Evolutionary conservation across 2,797 vertebrate genomes (phyloP), one percentile per base, ranked within the genome.

Genomic region (Oceanodroma leucorhoa): DNA sequence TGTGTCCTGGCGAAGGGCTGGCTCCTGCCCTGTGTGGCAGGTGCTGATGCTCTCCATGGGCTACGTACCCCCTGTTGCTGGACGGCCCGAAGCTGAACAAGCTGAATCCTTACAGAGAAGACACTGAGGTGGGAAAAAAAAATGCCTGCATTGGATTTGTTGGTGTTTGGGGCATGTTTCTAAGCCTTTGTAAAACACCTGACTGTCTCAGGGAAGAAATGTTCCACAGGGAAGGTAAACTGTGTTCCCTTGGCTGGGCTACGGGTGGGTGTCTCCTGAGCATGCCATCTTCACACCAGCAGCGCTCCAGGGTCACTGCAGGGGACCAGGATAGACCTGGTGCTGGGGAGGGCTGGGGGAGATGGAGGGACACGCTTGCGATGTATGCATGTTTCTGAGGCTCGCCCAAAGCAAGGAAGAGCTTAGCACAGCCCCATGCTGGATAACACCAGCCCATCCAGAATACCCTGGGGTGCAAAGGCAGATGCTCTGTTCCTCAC

Each of bases 341-440:
- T 32, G 36, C 40, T 86, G 75, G 40, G 66, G 20, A 53, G 23
- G 45, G 27, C 27, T 60, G 19, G 14, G 50, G 30, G 21, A 79
- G 26, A 2, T 51, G 50, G 2, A 45, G 15, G 29, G 26, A 51
- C 66, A 75, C 0, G 1, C 9, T 40, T 45, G 38, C 2, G 24
- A 10, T 41, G n/a, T 16, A 21, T 1, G 2, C 5, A 4, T 34
- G 27, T 50, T 64, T 51, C 62, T 51, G 45, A 79, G 36, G 21
- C 24, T 76, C 1, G 0, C 11, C 13, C 5, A 9, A 58, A 79
- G 38, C 38, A 45, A 32, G 27, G 34, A 48, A 57, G n/a, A 43
- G 15, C 54, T 60, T 11, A 65, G 57, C 40, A 50, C 8, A 82
- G 38, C 21, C 17, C 17, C 16, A 1, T 17, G 54, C 32, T 81